A percentile compares a stretch with the other conserved stretches of the same genome.
Evolutionary conservation across 2,888 invertebrate species (phyloP).

Genomic region (Neelides folsomi): DNA sequence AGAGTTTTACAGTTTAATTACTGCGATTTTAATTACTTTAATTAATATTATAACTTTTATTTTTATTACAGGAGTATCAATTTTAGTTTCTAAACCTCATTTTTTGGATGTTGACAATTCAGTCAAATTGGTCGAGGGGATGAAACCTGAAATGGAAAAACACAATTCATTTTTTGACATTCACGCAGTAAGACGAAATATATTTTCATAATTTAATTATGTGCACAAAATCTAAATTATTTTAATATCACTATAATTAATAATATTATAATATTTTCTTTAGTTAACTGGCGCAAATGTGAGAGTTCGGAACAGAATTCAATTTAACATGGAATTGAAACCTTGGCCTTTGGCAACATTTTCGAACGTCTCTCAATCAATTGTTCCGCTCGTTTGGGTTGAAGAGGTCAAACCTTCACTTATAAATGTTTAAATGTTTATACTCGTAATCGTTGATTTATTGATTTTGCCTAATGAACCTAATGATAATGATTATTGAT

Average conservation of each 20-base stretch:
- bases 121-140: slow-evolving; percentile 18
- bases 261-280: no score
- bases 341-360: slow-evolving; percentile 13
- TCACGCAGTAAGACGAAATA: slow-evolving; percentile 16
- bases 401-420: slow-evolving; percentile 31
- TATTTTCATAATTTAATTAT: no score
- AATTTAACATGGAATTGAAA: slow-evolving; percentile 29
- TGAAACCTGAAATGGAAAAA: slow-evolving; percentile 15
- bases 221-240: no score
- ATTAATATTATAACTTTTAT: slow-evolving; percentile 2
- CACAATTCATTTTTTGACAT: slow-evolving; percentile 20
- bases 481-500: no score
- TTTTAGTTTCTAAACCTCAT: slow-evolving; percentile 22
- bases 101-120: slow-evolving; percentile 29
- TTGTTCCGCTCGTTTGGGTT: slow-evolving; percentile 33
- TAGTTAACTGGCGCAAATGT: slow-evolving; percentile 35
- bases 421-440: no score
- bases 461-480: no score
- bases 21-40: not conserved
- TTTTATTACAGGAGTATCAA: slow-evolving; percentile 12
- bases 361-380: slow-evolving; percentile 20
- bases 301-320: slow-evolving; percentile 25
- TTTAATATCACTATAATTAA: no score
- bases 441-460: no score
- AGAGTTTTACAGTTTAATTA: not conserved